A percentile compares a stretch with the other conserved stretches of the same genome.
Conservation (phyloP, 2,888 invertebrate genomes). For the Mythimna loreyi region DNA sequence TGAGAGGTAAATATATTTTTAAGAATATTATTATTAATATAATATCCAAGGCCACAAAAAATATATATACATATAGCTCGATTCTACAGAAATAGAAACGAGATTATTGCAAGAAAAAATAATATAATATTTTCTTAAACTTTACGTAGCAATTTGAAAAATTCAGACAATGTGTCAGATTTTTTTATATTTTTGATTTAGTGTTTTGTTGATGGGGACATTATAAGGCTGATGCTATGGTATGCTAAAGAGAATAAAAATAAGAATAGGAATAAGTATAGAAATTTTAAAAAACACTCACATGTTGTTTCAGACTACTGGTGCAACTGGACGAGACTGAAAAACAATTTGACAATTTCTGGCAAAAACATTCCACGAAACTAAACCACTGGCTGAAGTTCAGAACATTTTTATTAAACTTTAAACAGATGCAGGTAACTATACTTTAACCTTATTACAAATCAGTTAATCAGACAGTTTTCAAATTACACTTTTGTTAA, state of each 20-base stretch:
- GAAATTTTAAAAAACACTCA: neutral
- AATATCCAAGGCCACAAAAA: too few relatives aligned
- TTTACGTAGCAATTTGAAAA: too few relatives aligned
- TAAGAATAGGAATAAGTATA: too few relatives aligned
- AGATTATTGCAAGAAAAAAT: too few relatives aligned
- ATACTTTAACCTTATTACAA: conserved; percentile 51
- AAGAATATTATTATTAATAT: neutral
- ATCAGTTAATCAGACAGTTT: neutral
- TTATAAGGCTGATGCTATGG: too few relatives aligned
- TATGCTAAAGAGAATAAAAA: too few relatives aligned
- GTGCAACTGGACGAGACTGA: conserved; percentile 98
- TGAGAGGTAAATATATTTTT: conserved; percentile 92
- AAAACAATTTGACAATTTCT: conserved; percentile 98
- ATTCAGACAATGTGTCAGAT: too few relatives aligned
- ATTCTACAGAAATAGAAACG: too few relatives aligned
- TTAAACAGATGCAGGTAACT: conserved; percentile 95
- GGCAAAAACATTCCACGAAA: conserved; percentile 97
- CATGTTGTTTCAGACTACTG: conserved; percentile 92
- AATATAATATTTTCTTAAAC: too few relatives aligned
- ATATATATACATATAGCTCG: too few relatives aligned
- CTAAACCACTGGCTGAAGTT: conserved; percentile 97
- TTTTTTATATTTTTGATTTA: too few relatives aligned
- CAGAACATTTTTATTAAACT: conserved; percentile 98
- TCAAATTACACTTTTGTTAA: conserved; percentile 58
- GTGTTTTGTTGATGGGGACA: too few relatives aligned